Evolutionary conservation across 2,888 invertebrate genomes (phyloP).

Genomic region (Pyrocoelia pectoralis): DNA sequence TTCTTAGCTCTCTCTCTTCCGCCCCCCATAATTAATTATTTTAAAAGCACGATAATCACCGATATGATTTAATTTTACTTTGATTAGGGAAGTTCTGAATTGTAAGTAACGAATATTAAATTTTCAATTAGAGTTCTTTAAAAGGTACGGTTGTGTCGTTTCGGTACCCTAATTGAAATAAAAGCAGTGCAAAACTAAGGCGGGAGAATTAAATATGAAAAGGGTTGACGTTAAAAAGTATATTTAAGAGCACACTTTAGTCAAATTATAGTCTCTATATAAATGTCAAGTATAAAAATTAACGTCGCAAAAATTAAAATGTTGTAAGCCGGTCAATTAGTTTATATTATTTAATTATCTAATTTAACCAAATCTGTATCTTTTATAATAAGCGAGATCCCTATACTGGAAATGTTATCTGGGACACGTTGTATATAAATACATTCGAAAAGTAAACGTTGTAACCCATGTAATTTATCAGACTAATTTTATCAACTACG

Average conservation of each 20-base stretch:
- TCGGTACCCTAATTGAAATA: background rate
- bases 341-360: too few relatives aligned
- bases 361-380: too few relatives aligned
- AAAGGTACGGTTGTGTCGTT: background rate
- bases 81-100: too few relatives aligned
- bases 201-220: background rate
- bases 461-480: too few relatives aligned
- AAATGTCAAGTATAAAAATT: background rate
- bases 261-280: background rate
- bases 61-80: background rate
- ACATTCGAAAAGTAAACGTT: too few relatives aligned
- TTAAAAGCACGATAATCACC: background rate
- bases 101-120: too few relatives aligned
- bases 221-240: background rate
- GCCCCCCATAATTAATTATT: background rate
- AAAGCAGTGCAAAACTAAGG: background rate
- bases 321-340: too few relatives aligned
- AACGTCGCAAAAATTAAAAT: too few relatives aligned
- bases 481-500: too few relatives aligned
- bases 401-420: too few relatives aligned
- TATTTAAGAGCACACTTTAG: background rate
- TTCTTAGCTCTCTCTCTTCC: background rate
- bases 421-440: too few relatives aligned
- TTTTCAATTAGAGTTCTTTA: background rate
- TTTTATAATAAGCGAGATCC: too few relatives aligned